phyloP scores from a whole-genome alignment of 1,140 invertebrate species.

The Ruditapes philippinarum region DNA sequence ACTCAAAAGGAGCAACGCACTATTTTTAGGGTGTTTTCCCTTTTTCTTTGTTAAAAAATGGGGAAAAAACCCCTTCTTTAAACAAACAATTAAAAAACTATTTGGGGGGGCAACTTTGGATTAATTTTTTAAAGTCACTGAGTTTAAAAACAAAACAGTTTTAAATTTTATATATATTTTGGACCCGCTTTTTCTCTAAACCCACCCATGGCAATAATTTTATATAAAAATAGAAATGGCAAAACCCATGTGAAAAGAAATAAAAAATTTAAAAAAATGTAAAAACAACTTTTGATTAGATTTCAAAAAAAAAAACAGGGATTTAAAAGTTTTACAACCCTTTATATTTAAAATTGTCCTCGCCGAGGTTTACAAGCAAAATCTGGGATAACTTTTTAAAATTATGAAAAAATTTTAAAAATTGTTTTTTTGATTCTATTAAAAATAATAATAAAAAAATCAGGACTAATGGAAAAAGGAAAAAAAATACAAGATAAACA shows the following conservation, averaged over 20 bases:
- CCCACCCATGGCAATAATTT: constrained; percentile 6
- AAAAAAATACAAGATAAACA: constrained; percentile 70
- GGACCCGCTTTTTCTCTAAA: neutral
- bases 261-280: constrained; percentile 56
- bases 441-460: constrained; percentile 53
- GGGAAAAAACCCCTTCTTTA: neutral
- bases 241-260: constrained; percentile 50
- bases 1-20: constrained; percentile 85
- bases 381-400: neutral
- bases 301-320: constrained; percentile 63
- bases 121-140: constrained; percentile 13
- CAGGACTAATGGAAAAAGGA: constrained; percentile 61
- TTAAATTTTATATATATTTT: too few species aligned
- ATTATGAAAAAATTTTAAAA: constrained; percentile 52
- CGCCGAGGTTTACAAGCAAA: constrained; percentile 36
- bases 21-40: neutral
- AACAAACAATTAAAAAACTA: neutral
- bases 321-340: constrained; percentile 50
- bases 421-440: constrained; percentile 44
- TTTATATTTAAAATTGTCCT: constrained; percentile 71
- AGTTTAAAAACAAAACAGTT: neutral
- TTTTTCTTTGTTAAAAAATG: neutral
- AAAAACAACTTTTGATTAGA: constrained; percentile 69
- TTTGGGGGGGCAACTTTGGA: constrained; percentile 4
- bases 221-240: constrained; percentile 54